These are phyloP conservation scores for Diaperis boleti DNA, from an alignment of 2,888 invertebrate genomes.

Conservation along the genomic window DNA sequence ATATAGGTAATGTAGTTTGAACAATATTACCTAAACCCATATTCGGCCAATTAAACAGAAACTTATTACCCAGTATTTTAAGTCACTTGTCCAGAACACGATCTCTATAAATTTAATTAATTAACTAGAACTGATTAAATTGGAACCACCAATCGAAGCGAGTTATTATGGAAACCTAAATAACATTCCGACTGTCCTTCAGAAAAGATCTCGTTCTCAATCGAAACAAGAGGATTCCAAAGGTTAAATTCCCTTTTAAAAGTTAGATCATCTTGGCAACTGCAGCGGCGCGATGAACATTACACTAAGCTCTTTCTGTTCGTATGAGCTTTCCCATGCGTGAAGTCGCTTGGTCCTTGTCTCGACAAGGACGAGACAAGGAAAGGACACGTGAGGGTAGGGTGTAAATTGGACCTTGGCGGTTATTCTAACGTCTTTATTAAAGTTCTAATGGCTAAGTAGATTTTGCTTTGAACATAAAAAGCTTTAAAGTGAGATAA, in stretches of 20 bases:
- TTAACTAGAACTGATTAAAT: no score
- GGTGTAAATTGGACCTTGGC: conserved; percentile 51
- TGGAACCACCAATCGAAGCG: no score
- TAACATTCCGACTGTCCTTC: neutral
- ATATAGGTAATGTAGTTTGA: no score
- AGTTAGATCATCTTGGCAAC: conserved; percentile 45
- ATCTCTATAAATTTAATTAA: no score
- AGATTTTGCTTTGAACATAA: conserved; percentile 55
- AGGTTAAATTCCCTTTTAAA: conserved; percentile 31
- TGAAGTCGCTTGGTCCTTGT: conserved; percentile 44
- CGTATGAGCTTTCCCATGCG: conserved; percentile 39
- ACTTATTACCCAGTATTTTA: no score
- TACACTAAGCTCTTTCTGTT: conserved; percentile 44
- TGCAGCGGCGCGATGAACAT: conserved; percentile 45
- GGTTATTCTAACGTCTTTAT: conserved; percentile 56
- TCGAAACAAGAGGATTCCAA: neutral
- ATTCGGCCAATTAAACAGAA: no score
- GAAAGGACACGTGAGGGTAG: conserved; percentile 47
- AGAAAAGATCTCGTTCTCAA: neutral
- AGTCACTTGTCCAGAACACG: no score
- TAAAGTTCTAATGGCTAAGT: conserved; percentile 54
- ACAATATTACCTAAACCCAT: no score
- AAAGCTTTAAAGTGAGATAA: conserved; percentile 45
- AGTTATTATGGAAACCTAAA: no score
- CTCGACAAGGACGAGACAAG: conserved; percentile 42